Base-by-base conservation (phyloP, 1,140 invertebrate species). In the Caerostris extrusa region DNA sequence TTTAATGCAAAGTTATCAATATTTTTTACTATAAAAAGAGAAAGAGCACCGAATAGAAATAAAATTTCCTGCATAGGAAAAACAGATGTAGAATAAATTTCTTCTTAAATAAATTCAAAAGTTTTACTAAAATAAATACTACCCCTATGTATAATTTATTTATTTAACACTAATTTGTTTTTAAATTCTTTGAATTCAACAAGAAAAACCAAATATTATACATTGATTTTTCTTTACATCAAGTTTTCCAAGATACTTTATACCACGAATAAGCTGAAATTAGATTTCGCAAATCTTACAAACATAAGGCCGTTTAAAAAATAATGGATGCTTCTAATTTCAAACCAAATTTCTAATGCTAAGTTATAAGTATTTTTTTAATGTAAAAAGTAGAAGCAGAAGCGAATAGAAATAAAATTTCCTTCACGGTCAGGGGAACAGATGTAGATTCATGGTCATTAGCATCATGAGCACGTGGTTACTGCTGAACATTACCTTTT, bases 361-460 rank as follows among this genome's bases (percentile, higher is more conserved):
- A 67, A 12, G n/a, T 67, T 67, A 67, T 67, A n/a, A 67, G n/a
- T 67, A 67, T 67, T 67, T 67, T 67, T 64, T 64, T 17, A 10
- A 12, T 4, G 17, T 5, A n/a, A 12, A n/a, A 12, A n/a, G 14
- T 5, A n/a, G 4, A 67, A 12, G 61, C 61, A 67, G 61, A 6
- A 67, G 61, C 61, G 61, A n/a, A 67, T 67, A 67, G 61, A 67
- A 67, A 67, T 67, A n/a, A 67, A n/a, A 12, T 67, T 67, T 67
- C 17, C 17, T 12, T 14, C 5, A 12, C 17, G 12, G 61, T 67
- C 61, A 67, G 61, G 61, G 50, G 85, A 88, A 90, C 88, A 90
- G 88, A 90, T 90, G 88, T 90, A 90, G 88, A 90, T 77, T 90
- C 64, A n/a, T 56, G 17, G 88, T 90, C 88, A 90, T 90, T 90